A percentile compares a stretch with the other conserved stretches of the same genome.
Conservation (phyloP, 2,888 invertebrate genomes). For the Crocallis elinguaria region DNA sequence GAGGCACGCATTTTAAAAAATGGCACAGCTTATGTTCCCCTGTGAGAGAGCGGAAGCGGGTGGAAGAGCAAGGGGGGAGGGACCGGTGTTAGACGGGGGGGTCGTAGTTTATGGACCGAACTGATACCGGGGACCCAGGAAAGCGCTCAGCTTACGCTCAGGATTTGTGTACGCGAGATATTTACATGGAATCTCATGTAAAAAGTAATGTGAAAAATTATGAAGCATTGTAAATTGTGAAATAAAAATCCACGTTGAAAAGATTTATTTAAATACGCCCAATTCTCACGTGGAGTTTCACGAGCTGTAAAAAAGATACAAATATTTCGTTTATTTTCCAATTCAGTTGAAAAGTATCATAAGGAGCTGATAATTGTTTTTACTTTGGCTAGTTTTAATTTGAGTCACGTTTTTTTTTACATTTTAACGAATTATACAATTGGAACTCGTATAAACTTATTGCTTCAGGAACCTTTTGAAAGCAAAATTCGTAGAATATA, state of each 20-base stretch:
- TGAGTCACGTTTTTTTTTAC: too few relatives aligned
- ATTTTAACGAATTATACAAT: too few relatives aligned
- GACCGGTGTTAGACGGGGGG: slow-evolving; percentile 39
- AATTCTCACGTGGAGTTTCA: too few relatives aligned
- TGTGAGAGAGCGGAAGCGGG: slow-evolving; percentile 64
- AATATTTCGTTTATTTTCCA: too few relatives aligned
- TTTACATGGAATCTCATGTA: slow-evolving; percentile 68
- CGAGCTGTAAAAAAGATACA: too few relatives aligned
- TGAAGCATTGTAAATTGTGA: slow-evolving; percentile 10
- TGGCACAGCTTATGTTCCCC: slow-evolving; percentile 73
- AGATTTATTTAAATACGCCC: too few relatives aligned
- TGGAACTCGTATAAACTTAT: too few relatives aligned
- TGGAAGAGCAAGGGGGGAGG: slow-evolving; percentile 42
- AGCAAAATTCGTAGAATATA: too few relatives aligned
- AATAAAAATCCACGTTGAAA: not conserved
- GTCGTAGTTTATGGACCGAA: slow-evolving; percentile 80
- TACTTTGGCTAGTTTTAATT: too few relatives aligned
- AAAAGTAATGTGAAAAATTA: slow-evolving; percentile 42
- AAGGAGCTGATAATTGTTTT: too few relatives aligned
- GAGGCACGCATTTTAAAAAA: slow-evolving; percentile 80
- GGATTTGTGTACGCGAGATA: slow-evolving; percentile 76
- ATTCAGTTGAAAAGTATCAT: too few relatives aligned
- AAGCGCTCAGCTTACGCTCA: slow-evolving; percentile 77
- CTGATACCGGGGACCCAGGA: slow-evolving; percentile 78
- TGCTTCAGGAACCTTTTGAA: too few relatives aligned